Evolutionary conservation across 2,797 vertebrate species (phyloP).

Genomic region (Aldrovandia affinis): DNA sequence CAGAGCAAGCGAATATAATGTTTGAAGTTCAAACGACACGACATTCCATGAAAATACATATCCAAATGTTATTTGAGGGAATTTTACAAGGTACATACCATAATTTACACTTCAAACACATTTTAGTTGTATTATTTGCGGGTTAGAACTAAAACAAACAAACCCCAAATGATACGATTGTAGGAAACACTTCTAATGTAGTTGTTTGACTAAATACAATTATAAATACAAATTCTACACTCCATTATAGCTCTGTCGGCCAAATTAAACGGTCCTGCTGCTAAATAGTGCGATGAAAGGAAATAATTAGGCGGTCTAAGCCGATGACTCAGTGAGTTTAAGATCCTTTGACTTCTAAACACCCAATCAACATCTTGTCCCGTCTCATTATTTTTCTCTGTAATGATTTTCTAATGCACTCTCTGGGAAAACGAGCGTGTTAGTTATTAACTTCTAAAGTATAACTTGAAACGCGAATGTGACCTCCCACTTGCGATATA

Average conservation of each 20-base stretch:
- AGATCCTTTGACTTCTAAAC: slow-evolving; percentile 74
- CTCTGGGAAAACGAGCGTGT: slow-evolving; percentile 64
- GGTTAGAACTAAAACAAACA: background rate
- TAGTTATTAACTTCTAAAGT: slow-evolving; percentile 76
- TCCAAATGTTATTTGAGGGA: too few species aligned
- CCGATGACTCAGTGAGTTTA: slow-evolving; percentile 66
- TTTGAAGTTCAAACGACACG: background rate
- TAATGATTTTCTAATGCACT: slow-evolving; percentile 80
- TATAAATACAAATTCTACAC: background rate
- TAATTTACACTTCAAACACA: background rate
- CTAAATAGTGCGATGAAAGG: slow-evolving; percentile 20
- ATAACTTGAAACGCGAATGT: slow-evolving; percentile 48
- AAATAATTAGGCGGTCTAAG: slow-evolving; percentile 33
- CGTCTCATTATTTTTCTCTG: slow-evolving; percentile 67
- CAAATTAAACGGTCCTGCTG: slow-evolving; percentile 9
- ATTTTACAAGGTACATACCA: too few species aligned
- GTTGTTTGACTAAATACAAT: background rate
- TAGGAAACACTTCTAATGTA: background rate
- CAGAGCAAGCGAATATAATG: too few species aligned
- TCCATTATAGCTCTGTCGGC: background rate
- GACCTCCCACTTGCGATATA: background rate
- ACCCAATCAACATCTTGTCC: slow-evolving; percentile 72
- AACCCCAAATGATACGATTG: background rate
- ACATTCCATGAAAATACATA: too few species aligned
- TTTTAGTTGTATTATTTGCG: background rate